Base-by-base conservation (phyloP, 2,888 invertebrate genomes). In the Autographa pulchrina region DNA sequence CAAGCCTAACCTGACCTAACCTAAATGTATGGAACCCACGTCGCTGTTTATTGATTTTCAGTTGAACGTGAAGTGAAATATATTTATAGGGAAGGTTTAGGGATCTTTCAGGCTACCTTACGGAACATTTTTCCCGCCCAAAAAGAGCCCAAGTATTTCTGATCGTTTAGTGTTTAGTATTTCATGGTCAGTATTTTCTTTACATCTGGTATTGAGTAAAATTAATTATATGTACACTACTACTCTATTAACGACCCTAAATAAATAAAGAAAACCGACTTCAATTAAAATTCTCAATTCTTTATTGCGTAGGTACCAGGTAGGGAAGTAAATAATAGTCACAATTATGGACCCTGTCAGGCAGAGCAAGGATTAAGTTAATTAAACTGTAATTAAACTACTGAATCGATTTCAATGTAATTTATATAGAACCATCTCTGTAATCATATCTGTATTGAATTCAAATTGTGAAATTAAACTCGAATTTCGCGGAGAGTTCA, bases 31-130 rank as follows among this genome's bases (percentile, higher is more conserved):
- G 48, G n/a, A 48, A 48, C 48, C 48, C 48, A n/a, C 7, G 48
- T 20, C 2, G 54, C 13, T 13, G 25, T 20, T 56, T 56, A 56
- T 56, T 20, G 54, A 25, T 56, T 56, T 56, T 11, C 54, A 25
- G 25, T 20, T 2, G 14, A 56, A 56, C 54, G 25, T 56, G 25
- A 20, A 11, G 18, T 20, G 18, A 43, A 7, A 16, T 61, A 64
- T 61, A 32, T 62, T 68, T 68, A 62, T 43, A 41, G 61, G 18
- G 61, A 18, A n/a, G 63, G 20, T 43, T 31, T 20, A 38, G 18
- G 35, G 32, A 48, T 43, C 35, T 20, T 18, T 41, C 32, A 48
- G 61, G 60, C 61, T 62, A 25, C 32, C 25, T 38, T 31, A 8
- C 20, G 6, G 13, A 13, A 38, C 48, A 65, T 63, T 67, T 31